These are phyloP conservation scores for Borostomias antarcticus DNA, from an alignment of 2,797 vertebrate species.

Conservation along the genomic window DNA sequence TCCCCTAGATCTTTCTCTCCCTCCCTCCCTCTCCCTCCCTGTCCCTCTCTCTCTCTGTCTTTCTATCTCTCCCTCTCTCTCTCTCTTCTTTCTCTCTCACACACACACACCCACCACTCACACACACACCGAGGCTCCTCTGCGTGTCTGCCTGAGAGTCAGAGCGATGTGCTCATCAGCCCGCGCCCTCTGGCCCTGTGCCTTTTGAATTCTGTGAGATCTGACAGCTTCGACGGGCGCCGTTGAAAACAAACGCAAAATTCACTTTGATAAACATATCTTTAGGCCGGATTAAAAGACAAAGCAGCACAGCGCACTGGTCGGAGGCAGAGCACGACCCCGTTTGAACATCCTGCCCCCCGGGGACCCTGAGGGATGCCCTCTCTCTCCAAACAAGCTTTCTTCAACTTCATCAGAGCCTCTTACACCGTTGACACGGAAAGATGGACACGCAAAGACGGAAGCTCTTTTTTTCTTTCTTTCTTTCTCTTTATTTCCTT, in stretches of 20 bases:
- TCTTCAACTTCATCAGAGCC: slow-evolving; percentile 52
- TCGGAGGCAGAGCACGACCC: slow-evolving; percentile 41
- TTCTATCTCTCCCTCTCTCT: not conserved
- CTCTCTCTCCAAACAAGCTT: slow-evolving; percentile 50
- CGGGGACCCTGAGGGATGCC: slow-evolving; percentile 60
- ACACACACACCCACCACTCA: not conserved
- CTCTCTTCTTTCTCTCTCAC: not conserved
- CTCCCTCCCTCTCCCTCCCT: no score
- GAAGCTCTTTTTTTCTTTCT: slow-evolving; percentile 2
- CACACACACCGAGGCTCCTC: no score
- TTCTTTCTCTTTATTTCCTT: not conserved
- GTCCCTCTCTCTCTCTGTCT: no score
- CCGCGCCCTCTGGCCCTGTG: slow-evolving; percentile 51
- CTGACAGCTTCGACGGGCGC: slow-evolving; percentile 58
- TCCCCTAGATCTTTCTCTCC: no score
- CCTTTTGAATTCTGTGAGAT: slow-evolving; percentile 64
- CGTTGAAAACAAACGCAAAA: slow-evolving; percentile 65
- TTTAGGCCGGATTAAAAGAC: slow-evolving; percentile 74
- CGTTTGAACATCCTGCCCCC: slow-evolving; percentile 69
- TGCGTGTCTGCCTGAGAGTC: not conserved
- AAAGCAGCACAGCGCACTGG: slow-evolving; percentile 56
- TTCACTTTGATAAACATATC: slow-evolving; percentile 78
- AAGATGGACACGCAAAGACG: slow-evolving; percentile 44
- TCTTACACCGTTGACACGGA: slow-evolving; percentile 35
- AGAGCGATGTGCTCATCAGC: slow-evolving; percentile 47